Conservation (phyloP, 2,113 vertebrate species). For the Malurus elegans region DNA sequence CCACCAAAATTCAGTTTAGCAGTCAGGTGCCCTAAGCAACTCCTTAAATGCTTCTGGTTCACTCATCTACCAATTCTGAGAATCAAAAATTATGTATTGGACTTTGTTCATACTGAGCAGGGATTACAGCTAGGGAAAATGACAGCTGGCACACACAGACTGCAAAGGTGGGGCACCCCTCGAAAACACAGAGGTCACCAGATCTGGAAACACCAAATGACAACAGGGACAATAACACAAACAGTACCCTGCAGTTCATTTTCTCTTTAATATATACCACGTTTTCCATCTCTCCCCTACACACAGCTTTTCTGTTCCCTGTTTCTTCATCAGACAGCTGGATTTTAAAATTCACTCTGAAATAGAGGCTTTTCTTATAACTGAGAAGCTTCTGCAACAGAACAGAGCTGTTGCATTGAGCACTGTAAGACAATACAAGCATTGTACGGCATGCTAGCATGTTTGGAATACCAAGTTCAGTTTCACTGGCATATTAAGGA, state of each 20-base stretch:
- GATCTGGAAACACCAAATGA: not conserved
- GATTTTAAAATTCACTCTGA: not conserved
- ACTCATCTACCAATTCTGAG: not conserved
- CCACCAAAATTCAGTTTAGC: not conserved
- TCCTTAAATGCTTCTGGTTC: not conserved
- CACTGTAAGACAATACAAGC: not conserved
- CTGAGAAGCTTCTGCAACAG: not conserved
- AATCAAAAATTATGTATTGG: not conserved
- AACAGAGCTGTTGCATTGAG: not conserved
- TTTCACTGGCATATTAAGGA: not conserved
- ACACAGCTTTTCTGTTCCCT: not conserved
- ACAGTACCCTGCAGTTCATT: not conserved
- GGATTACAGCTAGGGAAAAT: not conserved
- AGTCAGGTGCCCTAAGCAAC: not conserved
- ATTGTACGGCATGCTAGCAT: not conserved
- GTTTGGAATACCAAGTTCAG: not conserved
- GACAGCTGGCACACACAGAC: accelerated
- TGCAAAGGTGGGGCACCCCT: not conserved
- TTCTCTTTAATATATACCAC: not conserved
- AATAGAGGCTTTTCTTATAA: not conserved
- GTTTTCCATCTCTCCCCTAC: not conserved
- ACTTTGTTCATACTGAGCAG: not conserved
- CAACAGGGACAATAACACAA: not conserved
- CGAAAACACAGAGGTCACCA: not conserved
- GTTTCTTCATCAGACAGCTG: not conserved